Evolutionary conservation across 2,888 invertebrate genomes (phyloP), one percentile per base, ranked within the genome.

Genomic region (Diloba caeruleocephala): DNA sequence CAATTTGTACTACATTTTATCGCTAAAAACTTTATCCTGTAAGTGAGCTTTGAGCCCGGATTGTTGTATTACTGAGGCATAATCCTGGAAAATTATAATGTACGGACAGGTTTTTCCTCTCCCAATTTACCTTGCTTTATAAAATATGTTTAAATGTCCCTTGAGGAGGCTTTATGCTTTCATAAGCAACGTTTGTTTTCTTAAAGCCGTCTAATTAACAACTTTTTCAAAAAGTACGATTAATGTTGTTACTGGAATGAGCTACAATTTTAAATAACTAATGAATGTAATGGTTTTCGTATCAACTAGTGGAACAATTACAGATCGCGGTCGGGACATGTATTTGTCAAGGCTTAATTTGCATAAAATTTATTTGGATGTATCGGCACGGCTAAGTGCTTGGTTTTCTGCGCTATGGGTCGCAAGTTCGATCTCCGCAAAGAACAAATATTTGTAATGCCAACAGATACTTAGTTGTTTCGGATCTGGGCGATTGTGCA

Each of bases 1-100:
- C 81, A 83, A 88, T 88, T 88, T 85, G 84, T 84, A 82, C 74
- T 76, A 82, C 74, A 80, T 84, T 83, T 87, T 61, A 82, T 84
- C 74, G 51, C 39, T 75, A 66, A 79, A 85, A 82, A 76, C 74
- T 85, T 85, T 69, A 84, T 83, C 81, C 82, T 81, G 73, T 54
- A 64, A 60, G 50, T 75, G 70, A 73, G 70, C 74, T 79, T 76
- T 76, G 71, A 77, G 76, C 60, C 70, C 50, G 63, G 63, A 74
- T 67, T 74, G 75, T 72, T 73, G 74, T 76, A 77, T 78, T 74
- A 77, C 73, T 53, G 72, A 62, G 68, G 76, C 76, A 74, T 72
- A 75, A 74, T 71, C 58, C 70, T 23, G 53, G 64, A 70, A 63
- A 77, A 68, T 72, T 73, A 77, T 69, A 70, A 43, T 45, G 32